Evolutionary conservation across 2,797 vertebrate genomes (phyloP).

Genomic region (Periparus ater): DNA sequence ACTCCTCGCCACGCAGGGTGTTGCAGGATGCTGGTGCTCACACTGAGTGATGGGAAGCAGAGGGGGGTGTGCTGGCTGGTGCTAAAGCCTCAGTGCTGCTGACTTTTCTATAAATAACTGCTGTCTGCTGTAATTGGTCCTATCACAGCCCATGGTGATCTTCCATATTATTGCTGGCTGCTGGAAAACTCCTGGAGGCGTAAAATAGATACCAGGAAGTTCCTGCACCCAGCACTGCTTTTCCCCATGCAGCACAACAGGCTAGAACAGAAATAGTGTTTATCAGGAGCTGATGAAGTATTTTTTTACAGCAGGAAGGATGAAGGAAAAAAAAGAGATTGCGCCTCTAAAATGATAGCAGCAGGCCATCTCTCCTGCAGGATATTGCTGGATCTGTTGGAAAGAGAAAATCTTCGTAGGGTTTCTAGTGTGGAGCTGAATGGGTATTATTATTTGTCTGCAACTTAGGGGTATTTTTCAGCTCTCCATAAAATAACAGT

Average conservation of each 20-base stretch:
- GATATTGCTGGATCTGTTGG: constrained; percentile 14
- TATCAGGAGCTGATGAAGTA: constrained; percentile 22
- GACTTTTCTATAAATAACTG: constrained; percentile 62
- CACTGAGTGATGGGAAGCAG: constrained; percentile 11
- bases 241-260: constrained; percentile 10
- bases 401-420: constrained; percentile 14
- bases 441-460: constrained; percentile 42
- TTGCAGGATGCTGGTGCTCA: neutral
- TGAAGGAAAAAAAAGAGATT: neutral
- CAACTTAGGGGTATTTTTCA: constrained; percentile 3
- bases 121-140: constrained; percentile 62
- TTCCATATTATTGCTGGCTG: constrained; percentile 52
- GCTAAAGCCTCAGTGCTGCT: constrained; percentile 37
- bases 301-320: constrained; percentile 49
- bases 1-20: neutral
- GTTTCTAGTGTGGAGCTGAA: constrained; percentile 7
- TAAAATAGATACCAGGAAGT: constrained; percentile 56
- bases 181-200: constrained; percentile 47
- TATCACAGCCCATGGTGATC: constrained; percentile 38
- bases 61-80: constrained; percentile 5
- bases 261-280: constrained; percentile 28
- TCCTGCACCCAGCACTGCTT: constrained; percentile 22
- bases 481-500: constrained; percentile 43
- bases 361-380: constrained; percentile 20
- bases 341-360: constrained; percentile 36